These are phyloP conservation scores for Charaxes varanes DNA, from an alignment of 1,140 invertebrate species.

Conservation along the genomic window DNA sequence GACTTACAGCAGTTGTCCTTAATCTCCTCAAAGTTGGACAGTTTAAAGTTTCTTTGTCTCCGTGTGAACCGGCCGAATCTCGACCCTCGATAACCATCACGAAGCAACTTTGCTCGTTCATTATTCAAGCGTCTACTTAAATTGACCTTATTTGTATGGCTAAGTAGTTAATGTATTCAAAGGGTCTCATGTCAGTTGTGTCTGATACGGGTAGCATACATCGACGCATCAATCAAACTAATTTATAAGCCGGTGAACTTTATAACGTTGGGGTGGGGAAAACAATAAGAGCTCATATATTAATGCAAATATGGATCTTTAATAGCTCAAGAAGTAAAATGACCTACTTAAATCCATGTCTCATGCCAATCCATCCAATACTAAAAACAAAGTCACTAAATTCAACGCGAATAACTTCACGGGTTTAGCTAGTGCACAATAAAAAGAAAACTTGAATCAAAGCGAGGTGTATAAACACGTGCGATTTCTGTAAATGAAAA, in stretches of 20 bases:
- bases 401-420: too few relatives aligned
- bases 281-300: not conserved
- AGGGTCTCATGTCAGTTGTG: constrained; percentile 22
- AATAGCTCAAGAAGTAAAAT: too few relatives aligned
- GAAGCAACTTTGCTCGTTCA: constrained; percentile 8
- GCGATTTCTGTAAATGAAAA: not conserved
- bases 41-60: constrained; percentile 2
- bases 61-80: constrained; percentile 1
- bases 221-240: constrained; percentile 10
- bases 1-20: constrained; percentile 2
- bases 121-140: constrained; percentile 25
- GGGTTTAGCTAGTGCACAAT: too few relatives aligned
- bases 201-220: constrained; percentile 16
- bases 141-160: constrained; percentile 24
- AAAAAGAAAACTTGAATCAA: too few relatives aligned
- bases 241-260: constrained; percentile 9
- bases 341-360: too few relatives aligned
- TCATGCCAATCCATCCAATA: too few relatives aligned
- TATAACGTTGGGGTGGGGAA: constrained; percentile 1
- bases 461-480: too few relatives aligned
- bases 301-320: too few relatives aligned
- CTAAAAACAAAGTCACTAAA: too few relatives aligned
- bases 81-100: constrained; percentile 14
- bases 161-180: constrained; percentile 26
- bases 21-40: not conserved